Evolutionary conservation across 2,888 invertebrate species (phyloP).

Genomic region (Phytoseiulus persimilis): DNA sequence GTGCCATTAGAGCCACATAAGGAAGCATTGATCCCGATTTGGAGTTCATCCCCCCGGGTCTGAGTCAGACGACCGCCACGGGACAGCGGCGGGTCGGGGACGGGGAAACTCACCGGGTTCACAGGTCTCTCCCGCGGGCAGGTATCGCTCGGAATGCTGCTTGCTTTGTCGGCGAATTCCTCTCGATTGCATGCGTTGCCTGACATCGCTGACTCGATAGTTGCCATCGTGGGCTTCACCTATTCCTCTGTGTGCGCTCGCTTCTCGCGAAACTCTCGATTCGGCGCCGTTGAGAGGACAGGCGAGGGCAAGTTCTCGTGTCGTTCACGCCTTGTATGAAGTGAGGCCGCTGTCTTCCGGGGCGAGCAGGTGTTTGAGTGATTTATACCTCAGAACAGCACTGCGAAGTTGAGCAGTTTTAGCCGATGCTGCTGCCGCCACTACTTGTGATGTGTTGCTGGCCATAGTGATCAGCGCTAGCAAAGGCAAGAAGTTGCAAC

Average conservation of each 20-base stretch:
- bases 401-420: not conserved
- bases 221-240: not conserved
- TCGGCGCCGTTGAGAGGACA: not conserved
- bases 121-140: not conserved
- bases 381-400: not conserved
- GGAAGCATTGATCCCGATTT: not conserved
- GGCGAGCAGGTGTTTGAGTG: not conserved
- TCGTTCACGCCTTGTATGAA: not conserved
- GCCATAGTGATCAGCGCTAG: not conserved
- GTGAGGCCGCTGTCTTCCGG: not conserved
- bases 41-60: not conserved
- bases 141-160: not conserved
- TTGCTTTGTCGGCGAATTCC: not conserved
- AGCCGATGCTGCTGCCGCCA: not conserved
- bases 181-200: not conserved
- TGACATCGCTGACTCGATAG: not conserved
- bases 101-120: not conserved
- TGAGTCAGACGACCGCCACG: not conserved
- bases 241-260: not conserved
- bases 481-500: not conserved
- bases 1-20: not conserved
- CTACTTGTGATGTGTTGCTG: not conserved
- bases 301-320: not conserved
- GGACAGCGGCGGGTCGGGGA: not conserved
- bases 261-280: not conserved